These are phyloP conservation scores for Drosophila eohydei DNA, from an alignment of 2,888 invertebrate species.

Conservation along the genomic window DNA sequence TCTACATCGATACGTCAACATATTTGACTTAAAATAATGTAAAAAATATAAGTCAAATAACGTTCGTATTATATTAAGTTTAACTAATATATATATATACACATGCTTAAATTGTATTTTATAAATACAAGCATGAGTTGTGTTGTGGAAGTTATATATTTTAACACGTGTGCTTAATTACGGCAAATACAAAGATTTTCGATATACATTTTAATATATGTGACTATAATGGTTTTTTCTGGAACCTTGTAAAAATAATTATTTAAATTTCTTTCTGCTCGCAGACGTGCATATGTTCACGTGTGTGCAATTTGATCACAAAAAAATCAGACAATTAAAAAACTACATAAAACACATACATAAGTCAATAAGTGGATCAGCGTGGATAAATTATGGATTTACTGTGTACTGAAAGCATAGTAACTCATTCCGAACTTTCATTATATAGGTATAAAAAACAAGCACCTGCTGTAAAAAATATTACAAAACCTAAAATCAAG, in stretches of 20 bases:
- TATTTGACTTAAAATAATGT: not conserved
- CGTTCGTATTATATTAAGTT: not conserved
- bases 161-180: slow-evolving; percentile 1
- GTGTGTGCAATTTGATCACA: not conserved
- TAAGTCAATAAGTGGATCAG: not conserved
- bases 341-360: not conserved
- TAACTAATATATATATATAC: not conserved
- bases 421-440: slow-evolving; percentile 1
- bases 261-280: no score
- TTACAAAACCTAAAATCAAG: not conserved
- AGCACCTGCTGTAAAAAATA: not conserved
- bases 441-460: slow-evolving; percentile 2
- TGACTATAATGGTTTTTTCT: not conserved
- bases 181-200: not conserved
- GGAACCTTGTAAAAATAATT: not conserved
- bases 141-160: not conserved
- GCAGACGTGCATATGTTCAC: not conserved
- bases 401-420: slow-evolving; percentile 17
- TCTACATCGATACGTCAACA: not conserved
- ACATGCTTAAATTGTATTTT: not conserved
- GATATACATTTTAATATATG: not conserved
- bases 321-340: not conserved
- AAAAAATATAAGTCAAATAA: not conserved
- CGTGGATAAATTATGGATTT: slow-evolving; percentile 24
- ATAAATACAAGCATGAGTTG: no score